A percentile compares a stretch with the other conserved stretches of the same genome.
These are phyloP conservation scores for Galleria mellonella DNA, from an alignment of 1,140 invertebrate genomes.

Conservation along the genomic window DNA sequence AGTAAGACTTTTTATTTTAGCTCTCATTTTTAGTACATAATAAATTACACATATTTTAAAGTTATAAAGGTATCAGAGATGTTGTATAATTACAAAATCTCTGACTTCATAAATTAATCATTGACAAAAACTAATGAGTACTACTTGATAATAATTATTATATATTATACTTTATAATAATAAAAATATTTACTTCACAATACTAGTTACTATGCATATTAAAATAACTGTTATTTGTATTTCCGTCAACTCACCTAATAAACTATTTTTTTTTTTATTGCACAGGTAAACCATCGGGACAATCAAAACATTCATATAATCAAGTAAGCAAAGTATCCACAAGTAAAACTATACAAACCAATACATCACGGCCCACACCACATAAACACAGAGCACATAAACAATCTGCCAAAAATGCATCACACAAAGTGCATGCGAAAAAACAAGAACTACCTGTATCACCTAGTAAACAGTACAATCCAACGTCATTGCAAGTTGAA, in stretches of 20 bases:
- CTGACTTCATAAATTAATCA: neutral
- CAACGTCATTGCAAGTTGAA: conserved; percentile 36
- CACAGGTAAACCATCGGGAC: conserved; percentile 61
- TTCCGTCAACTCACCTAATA: too few species aligned
- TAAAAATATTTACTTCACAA: too few species aligned
- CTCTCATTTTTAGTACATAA: too few species aligned
- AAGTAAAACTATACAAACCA: conserved; percentile 55
- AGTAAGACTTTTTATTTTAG: conserved; percentile 34
- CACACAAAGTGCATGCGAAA: conserved; percentile 40
- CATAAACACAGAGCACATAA: conserved; percentile 47
- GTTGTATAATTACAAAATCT: too few species aligned
- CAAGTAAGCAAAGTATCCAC: conserved; percentile 70
- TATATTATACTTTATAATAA: too few species aligned
- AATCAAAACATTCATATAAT: conserved; percentile 69
- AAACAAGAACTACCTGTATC: conserved; percentile 37
- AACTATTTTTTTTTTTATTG: conserved; percentile 3
- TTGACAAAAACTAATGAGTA: too few species aligned
- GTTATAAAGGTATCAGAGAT: neutral
- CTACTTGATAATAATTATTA: too few species aligned
- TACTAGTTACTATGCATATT: too few species aligned
- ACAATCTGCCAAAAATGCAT: conserved; percentile 26
- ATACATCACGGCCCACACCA: conserved; percentile 24
- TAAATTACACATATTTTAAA: conserved; percentile 4
- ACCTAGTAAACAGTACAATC: conserved; percentile 45
- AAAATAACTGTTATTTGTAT: too few species aligned